Conservation (phyloP, 2,113 vertebrate species). For the Dromas ardeola region DNA sequence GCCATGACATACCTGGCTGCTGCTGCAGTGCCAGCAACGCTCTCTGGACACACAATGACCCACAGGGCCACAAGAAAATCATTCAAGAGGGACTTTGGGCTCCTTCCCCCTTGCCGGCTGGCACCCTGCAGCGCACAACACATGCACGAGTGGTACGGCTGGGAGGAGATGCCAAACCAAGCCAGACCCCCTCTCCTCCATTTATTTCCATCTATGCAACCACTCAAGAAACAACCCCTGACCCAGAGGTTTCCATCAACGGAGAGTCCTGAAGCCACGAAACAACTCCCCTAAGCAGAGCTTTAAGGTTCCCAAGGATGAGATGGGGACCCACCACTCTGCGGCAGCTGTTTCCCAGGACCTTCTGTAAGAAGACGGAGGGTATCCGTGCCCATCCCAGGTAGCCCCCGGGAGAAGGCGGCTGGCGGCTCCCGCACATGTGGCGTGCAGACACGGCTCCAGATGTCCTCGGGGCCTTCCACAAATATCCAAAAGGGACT, state of each 20-base stretch:
- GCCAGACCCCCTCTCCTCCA: neutral
- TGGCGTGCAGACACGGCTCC: constrained; percentile 21
- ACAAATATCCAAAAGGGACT: constrained; percentile 38
- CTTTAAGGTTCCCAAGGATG: neutral
- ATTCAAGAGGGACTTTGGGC: neutral
- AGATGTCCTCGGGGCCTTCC: constrained; percentile 42
- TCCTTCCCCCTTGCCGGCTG: neutral
- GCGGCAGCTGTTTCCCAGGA: neutral
- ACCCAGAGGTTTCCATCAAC: neutral
- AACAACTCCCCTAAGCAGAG: neutral
- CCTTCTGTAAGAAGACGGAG: neutral
- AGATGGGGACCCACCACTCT: neutral
- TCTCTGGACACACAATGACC: neutral
- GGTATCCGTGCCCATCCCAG: neutral
- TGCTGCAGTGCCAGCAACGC: neutral
- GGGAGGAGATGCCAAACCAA: neutral
- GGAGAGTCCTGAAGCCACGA: neutral
- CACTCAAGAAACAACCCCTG: neutral
- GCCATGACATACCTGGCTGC: neutral
- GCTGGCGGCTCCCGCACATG: neutral
- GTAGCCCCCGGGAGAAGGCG: neutral
- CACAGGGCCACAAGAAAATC: neutral
- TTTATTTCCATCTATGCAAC: neutral
- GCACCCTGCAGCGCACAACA: neutral
- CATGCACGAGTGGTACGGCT: rapidly evolving